Evolutionary conservation across 2,888 invertebrate genomes (phyloP).

Genomic region (Erebia ligea): DNA sequence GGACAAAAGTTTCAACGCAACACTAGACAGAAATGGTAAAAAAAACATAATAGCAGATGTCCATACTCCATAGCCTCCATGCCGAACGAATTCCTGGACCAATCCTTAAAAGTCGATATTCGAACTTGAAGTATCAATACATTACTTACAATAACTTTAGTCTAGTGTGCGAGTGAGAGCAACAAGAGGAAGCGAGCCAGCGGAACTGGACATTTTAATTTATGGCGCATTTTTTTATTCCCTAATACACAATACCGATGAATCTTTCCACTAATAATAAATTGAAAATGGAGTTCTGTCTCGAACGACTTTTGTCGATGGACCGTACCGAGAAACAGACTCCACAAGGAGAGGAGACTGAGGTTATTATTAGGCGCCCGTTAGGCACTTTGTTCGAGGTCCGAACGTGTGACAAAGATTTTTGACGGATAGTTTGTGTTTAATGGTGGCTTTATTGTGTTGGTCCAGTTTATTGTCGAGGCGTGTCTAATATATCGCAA

Average conservation of each 20-base stretch:
- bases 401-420: constrained; percentile 66
- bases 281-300: constrained; percentile 75
- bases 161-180: constrained; percentile 63
- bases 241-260: constrained; percentile 72
- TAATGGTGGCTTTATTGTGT: constrained; percentile 66
- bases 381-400: constrained; percentile 66
- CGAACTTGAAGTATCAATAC: constrained; percentile 76
- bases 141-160: constrained; percentile 59
- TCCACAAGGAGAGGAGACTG: constrained; percentile 79
- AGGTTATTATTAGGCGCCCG: constrained; percentile 59
- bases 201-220: constrained; percentile 78
- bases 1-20: constrained; percentile 77
- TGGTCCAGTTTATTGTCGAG: constrained; percentile 57
- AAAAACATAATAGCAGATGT: constrained; percentile 77
- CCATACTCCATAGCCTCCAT: constrained; percentile 50
- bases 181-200: constrained; percentile 54
- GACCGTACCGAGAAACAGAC: constrained; percentile 76
- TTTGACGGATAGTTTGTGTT: constrained; percentile 61
- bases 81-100: constrained; percentile 68
- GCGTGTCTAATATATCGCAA: constrained; percentile 61
- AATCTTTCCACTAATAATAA: constrained; percentile 79
- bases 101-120: constrained; percentile 76
- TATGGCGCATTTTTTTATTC: constrained; percentile 76
- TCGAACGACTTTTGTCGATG: constrained; percentile 68
- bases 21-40: constrained; percentile 60